Conservation (phyloP, 2,797 vertebrate genomes). For the Rhodeus uyekii region DNA sequence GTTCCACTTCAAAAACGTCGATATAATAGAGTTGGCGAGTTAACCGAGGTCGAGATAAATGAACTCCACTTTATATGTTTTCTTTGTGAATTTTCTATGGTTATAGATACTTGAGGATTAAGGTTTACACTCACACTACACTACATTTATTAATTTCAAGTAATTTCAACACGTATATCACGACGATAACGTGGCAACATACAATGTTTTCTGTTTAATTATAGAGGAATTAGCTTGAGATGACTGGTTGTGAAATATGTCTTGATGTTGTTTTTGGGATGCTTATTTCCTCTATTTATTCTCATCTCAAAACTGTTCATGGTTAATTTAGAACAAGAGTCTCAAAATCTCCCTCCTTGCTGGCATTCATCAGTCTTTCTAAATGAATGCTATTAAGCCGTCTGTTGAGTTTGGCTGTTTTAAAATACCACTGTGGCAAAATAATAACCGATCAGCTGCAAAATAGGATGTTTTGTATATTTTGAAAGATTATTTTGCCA, state of each 20-base stretch:
- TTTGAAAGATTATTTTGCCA: constrained; percentile 1
- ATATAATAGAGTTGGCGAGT: no score
- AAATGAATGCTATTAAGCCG: constrained; percentile 54
- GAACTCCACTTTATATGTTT: no score
- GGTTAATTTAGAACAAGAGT: constrained; percentile 47
- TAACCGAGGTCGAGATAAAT: no score
- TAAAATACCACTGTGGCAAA: constrained; percentile 24
- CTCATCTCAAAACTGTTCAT: constrained; percentile 43
- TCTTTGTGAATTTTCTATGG: background rate
- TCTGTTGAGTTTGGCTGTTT: constrained; percentile 30
- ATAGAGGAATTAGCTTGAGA: constrained; percentile 32
- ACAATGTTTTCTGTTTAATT: constrained; percentile 42
- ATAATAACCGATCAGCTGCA: constrained; percentile 12
- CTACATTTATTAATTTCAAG: no score
- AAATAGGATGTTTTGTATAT: background rate
- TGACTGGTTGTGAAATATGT: constrained; percentile 37
- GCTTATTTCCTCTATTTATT: constrained; percentile 43
- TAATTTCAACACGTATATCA: constrained; percentile 4
- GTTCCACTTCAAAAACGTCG: no score
- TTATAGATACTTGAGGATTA: no score
- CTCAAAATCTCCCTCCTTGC: constrained; percentile 24
- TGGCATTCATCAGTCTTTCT: constrained; percentile 49
- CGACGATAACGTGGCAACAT: background rate
- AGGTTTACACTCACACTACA: no score
- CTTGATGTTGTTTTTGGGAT: constrained; percentile 39